A percentile compares a stretch with the other conserved stretches of the same genome.
phyloP scores from a whole-genome alignment of 2,113 vertebrate species.

The Spheniscus mendiculus region DNA sequence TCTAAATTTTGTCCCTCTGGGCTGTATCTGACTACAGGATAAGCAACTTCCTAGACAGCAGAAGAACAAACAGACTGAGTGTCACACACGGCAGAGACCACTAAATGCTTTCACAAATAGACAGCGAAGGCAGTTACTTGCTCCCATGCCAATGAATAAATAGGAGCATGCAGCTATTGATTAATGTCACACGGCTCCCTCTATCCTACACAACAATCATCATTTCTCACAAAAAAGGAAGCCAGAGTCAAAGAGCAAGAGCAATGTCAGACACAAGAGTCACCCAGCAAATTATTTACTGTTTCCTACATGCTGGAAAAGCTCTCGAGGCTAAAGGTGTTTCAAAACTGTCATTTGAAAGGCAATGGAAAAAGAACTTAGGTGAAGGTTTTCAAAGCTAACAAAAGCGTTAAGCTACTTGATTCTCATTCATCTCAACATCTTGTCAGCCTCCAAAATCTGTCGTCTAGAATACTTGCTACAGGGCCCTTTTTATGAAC shows the following conservation, averaged over 20 bases:
- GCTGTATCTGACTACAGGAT: background rate
- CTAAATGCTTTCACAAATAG: background rate
- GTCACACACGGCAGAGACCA: background rate
- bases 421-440: conserved; percentile 23
- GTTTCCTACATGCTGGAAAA: conserved; percentile 31
- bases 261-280: conserved; percentile 34
- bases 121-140: background rate
- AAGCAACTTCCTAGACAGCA: background rate
- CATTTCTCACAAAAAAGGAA: conserved; percentile 40
- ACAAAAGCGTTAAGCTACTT: background rate
- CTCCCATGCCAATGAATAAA: conserved; percentile 52
- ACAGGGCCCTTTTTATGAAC: background rate
- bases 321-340: conserved; percentile 40
- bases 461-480: background rate
- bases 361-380: background rate
- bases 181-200: conserved; percentile 19
- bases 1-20: background rate
- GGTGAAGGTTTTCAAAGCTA: conserved; percentile 22
- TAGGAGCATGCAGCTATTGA: conserved; percentile 62
- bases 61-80: background rate
- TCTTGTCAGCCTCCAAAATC: background rate
- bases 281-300: conserved; percentile 67
- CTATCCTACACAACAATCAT: conserved; percentile 29
- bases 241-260: conserved; percentile 50
- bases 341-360: conserved; percentile 16